Base-by-base conservation (phyloP, 2,113 vertebrate genomes). In the Romanogobio albipinnatus region DNA sequence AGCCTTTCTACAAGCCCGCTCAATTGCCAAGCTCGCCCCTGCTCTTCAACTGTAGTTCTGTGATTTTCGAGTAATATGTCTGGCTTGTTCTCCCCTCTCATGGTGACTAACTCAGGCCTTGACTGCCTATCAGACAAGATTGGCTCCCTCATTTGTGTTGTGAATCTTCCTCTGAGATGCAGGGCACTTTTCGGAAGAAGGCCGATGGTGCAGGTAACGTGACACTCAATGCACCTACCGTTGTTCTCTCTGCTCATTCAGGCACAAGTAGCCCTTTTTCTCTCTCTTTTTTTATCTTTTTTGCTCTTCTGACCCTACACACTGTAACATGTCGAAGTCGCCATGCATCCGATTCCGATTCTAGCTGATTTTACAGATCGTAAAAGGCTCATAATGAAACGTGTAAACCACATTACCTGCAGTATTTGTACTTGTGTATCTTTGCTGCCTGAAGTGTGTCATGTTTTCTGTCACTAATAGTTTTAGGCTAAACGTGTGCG, bases 91-190 rank as follows among this genome's bases (percentile, higher is more conserved):
- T 94, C 94, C 90, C 56, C 94, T 93, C 93, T 95, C 92, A 91
- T 95, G 93, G 94, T 92, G 92, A 87, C 89, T 90, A 89, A 93
- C 93, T 92, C 93, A 93, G 95, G 95, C 94, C 94, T 94, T 94
- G 91, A 94, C 93, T 93, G 94, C 94, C 94, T 95, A 93, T 93
- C 92, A 92, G 94, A 94, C 93, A 91, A 91, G 85, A 91, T 92
- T 88, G 78, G 91, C 88, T 89, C 89, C 90, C 87, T 85, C 83
- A 56, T 88, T 81, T 24, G 43, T 89, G 53, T 88, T 79, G 39
- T 74, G 11, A 83, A 90, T 75, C 26, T 49, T 89, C 87, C 90
- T 89, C 78, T 88, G 88, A 90, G 92, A 91, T 88, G 87, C 91
- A 90, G 89, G 90, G 88, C 75, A 76, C 91, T 88, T 92, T 91